A percentile compares a stretch with the other conserved stretches of the same genome.
Evolutionary conservation across 2,113 vertebrate genomes (phyloP).

Genomic region (Thamnophis sirtalis): DNA sequence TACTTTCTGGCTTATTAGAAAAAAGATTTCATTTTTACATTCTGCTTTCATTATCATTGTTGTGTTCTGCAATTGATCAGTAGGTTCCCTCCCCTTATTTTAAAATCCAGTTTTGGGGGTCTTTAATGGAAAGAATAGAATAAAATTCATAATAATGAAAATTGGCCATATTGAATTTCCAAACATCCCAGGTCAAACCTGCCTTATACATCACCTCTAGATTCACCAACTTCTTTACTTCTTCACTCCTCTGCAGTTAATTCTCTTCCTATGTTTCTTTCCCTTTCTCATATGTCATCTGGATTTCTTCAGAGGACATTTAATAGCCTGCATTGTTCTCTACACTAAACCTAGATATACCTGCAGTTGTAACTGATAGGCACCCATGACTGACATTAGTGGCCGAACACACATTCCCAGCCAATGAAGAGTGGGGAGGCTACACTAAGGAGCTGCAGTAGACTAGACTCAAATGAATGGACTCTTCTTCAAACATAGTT

Average conservation of each 20-base stretch:
- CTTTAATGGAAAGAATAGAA: neutral
- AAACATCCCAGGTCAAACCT: neutral
- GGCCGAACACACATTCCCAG: neutral
- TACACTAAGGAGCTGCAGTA: neutral
- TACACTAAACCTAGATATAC: neutral
- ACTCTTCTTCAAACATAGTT: neutral
- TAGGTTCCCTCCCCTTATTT: neutral
- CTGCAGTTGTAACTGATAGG: neutral
- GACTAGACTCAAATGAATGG: neutral
- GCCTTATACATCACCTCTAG: neutral
- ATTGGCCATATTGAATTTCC: neutral
- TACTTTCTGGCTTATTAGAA: neutral
- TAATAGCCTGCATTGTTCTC: neutral
- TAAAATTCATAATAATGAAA: neutral
- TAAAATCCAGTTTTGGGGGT: neutral
- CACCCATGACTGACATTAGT: neutral
- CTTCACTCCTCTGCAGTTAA: neutral
- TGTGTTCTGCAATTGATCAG: neutral
- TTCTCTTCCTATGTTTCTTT: neutral
- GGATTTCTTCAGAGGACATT: neutral
- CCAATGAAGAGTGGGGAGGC: neutral
- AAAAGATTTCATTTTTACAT: neutral
- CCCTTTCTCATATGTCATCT: neutral
- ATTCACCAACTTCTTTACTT: neutral
- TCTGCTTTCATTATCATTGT: neutral